Conservation (phyloP, 2,113 vertebrate species). For the Crocuta crocuta region DNA sequence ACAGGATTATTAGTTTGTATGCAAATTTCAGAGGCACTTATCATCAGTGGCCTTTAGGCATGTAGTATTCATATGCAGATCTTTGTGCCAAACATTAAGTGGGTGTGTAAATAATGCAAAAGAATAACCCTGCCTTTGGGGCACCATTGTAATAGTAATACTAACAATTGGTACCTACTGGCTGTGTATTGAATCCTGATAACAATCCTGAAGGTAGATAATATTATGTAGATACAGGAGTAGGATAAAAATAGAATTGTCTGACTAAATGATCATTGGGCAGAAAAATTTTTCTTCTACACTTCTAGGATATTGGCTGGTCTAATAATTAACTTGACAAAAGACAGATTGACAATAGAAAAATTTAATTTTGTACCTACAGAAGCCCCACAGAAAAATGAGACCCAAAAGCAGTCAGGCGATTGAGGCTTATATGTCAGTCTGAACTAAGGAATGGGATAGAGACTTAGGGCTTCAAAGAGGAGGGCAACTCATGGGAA, state of each 20-base stretch:
- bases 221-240: background rate
- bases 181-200: background rate
- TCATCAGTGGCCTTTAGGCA: background rate
- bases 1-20: background rate
- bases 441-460: background rate
- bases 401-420: background rate
- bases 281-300: background rate
- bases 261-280: background rate
- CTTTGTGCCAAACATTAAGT: background rate
- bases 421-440: background rate
- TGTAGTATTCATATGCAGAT: background rate
- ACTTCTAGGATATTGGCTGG: background rate
- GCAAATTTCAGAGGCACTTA: background rate
- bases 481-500: background rate
- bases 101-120: slow-evolving; percentile 38
- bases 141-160: background rate
- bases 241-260: background rate
- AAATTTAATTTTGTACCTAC: background rate
- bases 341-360: background rate
- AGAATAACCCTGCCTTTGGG: background rate
- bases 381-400: background rate
- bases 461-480: background rate
- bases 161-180: background rate
- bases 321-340: background rate
- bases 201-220: background rate